These are phyloP conservation scores for Zelostemma sp. DNA, from an alignment of 1,140 invertebrate genomes.

Conservation along the genomic window DNA sequence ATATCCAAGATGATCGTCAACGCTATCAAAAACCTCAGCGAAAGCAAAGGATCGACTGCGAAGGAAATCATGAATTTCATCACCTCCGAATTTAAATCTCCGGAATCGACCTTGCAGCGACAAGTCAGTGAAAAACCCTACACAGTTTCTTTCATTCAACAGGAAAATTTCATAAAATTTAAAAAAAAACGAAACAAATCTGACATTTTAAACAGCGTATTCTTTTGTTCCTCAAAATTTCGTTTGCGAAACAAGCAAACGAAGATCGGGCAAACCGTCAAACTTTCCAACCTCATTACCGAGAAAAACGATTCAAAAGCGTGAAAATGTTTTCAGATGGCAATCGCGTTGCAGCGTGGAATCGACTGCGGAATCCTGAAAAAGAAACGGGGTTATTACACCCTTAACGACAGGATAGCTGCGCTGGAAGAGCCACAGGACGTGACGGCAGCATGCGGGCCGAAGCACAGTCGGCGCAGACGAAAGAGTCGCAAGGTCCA, in stretches of 20 bases:
- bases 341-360: conserved; percentile 59
- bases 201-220: too few species aligned
- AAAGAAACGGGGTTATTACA: conserved; percentile 50
- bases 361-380: conserved; percentile 62
- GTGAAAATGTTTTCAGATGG: conserved; percentile 46
- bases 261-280: too few species aligned
- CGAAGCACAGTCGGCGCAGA: background rate
- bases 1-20: conserved; percentile 58
- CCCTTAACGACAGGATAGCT: conserved; percentile 48
- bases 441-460: background rate
- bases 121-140: conserved; percentile 42
- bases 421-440: background rate
- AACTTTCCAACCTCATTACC: too few species aligned
- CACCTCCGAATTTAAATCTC: conserved; percentile 50
- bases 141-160: conserved; percentile 14
- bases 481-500: conserved; percentile 24
- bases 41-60: conserved; percentile 58
- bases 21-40: conserved; percentile 59
- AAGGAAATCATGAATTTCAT: conserved; percentile 65
- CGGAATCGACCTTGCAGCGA: conserved; percentile 49
- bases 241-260: too few species aligned
- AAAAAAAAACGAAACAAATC: too few species aligned
- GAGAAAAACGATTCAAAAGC: too few species aligned
- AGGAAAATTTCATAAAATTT: conserved; percentile 4
- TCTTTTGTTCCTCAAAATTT: too few species aligned